phyloP scores from a whole-genome alignment of 2,797 vertebrate species.

The Trichosurus vulpecula region DNA sequence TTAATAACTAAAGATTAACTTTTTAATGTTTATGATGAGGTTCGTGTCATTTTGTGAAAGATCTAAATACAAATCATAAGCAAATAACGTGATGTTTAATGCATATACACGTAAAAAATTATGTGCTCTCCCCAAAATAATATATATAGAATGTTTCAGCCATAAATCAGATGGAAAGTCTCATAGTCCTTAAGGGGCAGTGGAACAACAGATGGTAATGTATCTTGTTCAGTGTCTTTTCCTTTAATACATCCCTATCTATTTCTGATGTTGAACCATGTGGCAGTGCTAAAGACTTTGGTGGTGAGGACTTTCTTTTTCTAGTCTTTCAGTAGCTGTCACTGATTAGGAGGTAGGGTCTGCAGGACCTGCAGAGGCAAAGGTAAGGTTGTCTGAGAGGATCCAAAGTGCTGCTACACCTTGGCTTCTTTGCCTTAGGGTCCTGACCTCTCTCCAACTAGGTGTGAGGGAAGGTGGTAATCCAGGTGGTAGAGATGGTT shows the following conservation, averaged over 20 bases:
- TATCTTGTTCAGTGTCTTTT: not conserved
- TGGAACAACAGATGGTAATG: not conserved
- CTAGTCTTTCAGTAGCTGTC: not conserved
- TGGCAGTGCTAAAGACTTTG: not conserved
- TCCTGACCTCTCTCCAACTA: not conserved
- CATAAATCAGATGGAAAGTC: not conserved
- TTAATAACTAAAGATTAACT: not conserved
- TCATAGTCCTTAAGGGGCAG: not conserved
- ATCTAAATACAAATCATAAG: not conserved
- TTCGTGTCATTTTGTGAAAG: not conserved
- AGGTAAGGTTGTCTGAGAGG: fast-evolving
- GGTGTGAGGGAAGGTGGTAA: not conserved
- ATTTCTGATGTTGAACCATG: not conserved
- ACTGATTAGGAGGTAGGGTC: not conserved
- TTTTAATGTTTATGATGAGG: not conserved
- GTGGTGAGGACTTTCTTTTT: not conserved
- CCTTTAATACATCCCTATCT: not conserved
- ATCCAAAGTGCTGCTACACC: not conserved
- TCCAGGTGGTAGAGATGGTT: not conserved
- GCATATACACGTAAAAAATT: not conserved
- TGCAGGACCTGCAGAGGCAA: not conserved
- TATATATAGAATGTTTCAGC: not conserved
- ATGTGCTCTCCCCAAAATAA: not conserved
- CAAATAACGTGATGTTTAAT: not conserved
- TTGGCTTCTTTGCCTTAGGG: not conserved